Percentiles rank a stretch among this genome's conserved stretches.
Evolutionary conservation across 2,888 invertebrate genomes (phyloP).

Genomic region (Diabrotica balteata): DNA sequence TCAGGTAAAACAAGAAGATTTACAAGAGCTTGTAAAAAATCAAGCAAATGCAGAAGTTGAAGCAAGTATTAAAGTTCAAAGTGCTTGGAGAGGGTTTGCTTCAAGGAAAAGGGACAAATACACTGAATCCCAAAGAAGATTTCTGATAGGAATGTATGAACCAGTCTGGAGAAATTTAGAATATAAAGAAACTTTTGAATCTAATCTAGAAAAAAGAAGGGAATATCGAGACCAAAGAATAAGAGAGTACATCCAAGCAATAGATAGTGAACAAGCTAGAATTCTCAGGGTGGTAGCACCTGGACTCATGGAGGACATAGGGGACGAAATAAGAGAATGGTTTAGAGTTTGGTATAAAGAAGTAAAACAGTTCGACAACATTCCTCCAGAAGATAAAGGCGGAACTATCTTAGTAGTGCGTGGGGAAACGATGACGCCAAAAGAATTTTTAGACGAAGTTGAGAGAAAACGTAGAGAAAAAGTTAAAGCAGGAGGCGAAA

Average conservation of each 20-base stretch:
- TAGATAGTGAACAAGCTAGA: constrained; percentile 63
- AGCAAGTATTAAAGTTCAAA: constrained; percentile 58
- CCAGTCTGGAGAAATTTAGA: constrained; percentile 62
- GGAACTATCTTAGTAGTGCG: constrained; percentile 68
- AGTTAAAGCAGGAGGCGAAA: constrained; percentile 42
- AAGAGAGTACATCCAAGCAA: constrained; percentile 60
- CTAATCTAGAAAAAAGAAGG: constrained; percentile 61
- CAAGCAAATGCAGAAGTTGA: constrained; percentile 29
- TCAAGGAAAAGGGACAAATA: constrained; percentile 58
- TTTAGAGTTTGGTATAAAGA: constrained; percentile 70
- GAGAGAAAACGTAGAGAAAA: constrained; percentile 50
- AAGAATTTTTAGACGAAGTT: constrained; percentile 64
- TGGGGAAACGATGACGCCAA: constrained; percentile 67
- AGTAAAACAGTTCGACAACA: constrained; percentile 71
- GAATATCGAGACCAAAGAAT: constrained; percentile 61
- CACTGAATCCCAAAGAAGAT: constrained; percentile 60
- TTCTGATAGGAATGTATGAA: constrained; percentile 66
- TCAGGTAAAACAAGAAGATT: constrained; percentile 15
- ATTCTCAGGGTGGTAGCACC: constrained; percentile 64
- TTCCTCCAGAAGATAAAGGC: constrained; percentile 75
- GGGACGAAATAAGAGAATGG: constrained; percentile 79
- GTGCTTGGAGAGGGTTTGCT: constrained; percentile 61
- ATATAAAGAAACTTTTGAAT: constrained; percentile 61
- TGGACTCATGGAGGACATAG: constrained; percentile 76
- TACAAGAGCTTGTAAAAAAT: constrained; percentile 1